Evolutionary conservation across 2,113 vertebrate genomes (phyloP).

Genomic region (Hippocampus barbouri): DNA sequence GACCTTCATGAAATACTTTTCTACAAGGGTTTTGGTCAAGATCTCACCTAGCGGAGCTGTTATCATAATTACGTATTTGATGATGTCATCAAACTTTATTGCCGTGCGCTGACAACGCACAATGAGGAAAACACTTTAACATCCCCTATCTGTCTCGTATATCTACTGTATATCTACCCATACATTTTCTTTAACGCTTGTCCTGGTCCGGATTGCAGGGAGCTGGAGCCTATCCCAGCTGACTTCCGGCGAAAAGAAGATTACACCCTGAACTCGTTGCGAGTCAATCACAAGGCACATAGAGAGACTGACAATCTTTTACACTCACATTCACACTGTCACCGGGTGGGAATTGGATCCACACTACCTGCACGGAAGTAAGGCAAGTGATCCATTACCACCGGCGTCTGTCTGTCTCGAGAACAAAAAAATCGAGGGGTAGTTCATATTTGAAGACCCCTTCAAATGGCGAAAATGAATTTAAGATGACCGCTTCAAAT

Average conservation of each 20-base stretch:
- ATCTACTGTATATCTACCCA: background rate
- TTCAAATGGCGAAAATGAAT: too few species aligned
- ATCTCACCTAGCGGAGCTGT: background rate
- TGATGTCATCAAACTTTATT: background rate
- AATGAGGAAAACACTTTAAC: background rate
- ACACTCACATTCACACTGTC: too few species aligned
- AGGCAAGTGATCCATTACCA: too few species aligned
- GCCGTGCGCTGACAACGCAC: background rate
- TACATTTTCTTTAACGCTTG: background rate
- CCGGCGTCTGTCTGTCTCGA: too few species aligned
- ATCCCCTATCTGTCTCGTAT: background rate
- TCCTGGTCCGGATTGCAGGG: background rate
- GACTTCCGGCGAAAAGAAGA: background rate
- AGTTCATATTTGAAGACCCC: too few species aligned
- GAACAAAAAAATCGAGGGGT: too few species aligned
- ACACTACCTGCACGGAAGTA: too few species aligned
- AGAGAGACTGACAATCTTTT: too few species aligned
- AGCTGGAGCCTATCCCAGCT: background rate
- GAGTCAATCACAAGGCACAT: too few species aligned
- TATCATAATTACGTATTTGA: background rate
- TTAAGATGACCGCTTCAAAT: too few species aligned
- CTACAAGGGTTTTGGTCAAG: background rate
- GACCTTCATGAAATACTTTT: background rate
- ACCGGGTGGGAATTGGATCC: too few species aligned
- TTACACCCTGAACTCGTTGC: too few species aligned